phyloP scores from a whole-genome alignment of 2,797 vertebrate species.

The Amniataba percoides region DNA sequence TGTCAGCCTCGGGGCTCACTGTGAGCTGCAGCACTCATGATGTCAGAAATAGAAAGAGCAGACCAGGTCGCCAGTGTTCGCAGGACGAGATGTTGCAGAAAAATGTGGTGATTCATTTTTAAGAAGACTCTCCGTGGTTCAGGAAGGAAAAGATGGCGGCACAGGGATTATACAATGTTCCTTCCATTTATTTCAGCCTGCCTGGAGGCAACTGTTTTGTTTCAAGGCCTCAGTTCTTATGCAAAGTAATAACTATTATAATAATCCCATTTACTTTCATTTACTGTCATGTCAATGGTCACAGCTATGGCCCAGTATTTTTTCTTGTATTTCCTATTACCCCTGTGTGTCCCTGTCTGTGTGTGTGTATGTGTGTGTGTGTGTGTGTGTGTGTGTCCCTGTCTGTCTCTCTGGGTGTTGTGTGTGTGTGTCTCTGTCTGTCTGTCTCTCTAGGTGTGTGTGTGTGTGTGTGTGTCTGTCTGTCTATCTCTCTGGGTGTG shows the following conservation, averaged over 20 bases:
- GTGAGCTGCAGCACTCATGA: constrained; percentile 31
- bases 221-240: neutral
- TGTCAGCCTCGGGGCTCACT: constrained; percentile 17
- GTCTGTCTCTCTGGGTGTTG: too few relatives aligned
- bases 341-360: too few relatives aligned
- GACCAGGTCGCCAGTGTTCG: neutral
- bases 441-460: too few relatives aligned
- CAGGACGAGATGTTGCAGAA: constrained; percentile 22
- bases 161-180: constrained; percentile 5
- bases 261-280: neutral
- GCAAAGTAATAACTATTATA: neutral
- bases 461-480: too few relatives aligned
- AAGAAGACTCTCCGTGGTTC: constrained; percentile 12
- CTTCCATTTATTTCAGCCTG: neutral
- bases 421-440: too few relatives aligned
- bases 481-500: too few relatives aligned
- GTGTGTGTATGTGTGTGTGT: too few relatives aligned
- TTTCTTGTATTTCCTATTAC: too few relatives aligned
- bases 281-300: neutral
- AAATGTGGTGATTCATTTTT: constrained; percentile 42
- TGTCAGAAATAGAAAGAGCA: constrained; percentile 53
- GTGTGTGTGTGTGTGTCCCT: too few relatives aligned
- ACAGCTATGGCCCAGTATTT: too few relatives aligned
- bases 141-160: constrained; percentile 21
- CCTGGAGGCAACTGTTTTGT: neutral